These are phyloP conservation scores for Ectobius pallidus DNA, from an alignment of 2,888 invertebrate species.

Conservation along the genomic window DNA sequence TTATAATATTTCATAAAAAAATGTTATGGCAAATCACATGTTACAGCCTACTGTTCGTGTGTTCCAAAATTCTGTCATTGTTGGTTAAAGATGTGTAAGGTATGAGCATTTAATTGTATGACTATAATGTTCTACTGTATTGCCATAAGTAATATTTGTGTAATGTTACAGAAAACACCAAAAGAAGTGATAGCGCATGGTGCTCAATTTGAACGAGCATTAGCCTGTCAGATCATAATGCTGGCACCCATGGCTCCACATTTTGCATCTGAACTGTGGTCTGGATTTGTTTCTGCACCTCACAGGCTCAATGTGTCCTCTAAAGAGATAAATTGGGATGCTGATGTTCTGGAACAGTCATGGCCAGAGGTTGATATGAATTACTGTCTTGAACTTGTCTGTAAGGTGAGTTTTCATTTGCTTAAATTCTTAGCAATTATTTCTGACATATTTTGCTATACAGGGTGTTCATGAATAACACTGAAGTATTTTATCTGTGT, in stretches of 20 bases:
- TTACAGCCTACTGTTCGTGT: too few relatives aligned
- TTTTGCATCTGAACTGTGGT: conserved; percentile 91
- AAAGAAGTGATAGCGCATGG: conserved; percentile 67
- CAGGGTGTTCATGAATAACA: too few relatives aligned
- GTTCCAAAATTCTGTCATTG: too few relatives aligned
- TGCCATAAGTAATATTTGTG: neutral
- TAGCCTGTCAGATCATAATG: conserved; percentile 82
- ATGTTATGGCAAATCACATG: too few relatives aligned
- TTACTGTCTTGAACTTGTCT: conserved; percentile 67
- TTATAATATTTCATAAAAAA: too few relatives aligned
- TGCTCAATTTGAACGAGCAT: conserved; percentile 75
- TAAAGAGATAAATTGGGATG: conserved; percentile 67
- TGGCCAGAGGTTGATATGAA: conserved; percentile 79
- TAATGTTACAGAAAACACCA: conserved; percentile 57
- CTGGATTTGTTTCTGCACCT: conserved; percentile 71
- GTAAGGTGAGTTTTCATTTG: conserved; percentile 36
- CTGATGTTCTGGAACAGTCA: conserved; percentile 72
- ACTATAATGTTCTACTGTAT: too few relatives aligned
- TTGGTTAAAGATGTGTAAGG: too few relatives aligned
- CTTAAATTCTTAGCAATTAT: conserved; percentile 11
- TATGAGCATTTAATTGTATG: too few relatives aligned
- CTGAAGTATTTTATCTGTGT: too few relatives aligned
- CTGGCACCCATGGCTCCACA: conserved; percentile 89
- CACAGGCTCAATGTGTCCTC: conserved; percentile 59
- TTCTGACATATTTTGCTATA: too few relatives aligned